Percentiles rank a stretch among this genome's conserved stretches.
phyloP scores from a whole-genome alignment of 2,888 invertebrate genomes.

The Trachelus stipa region DNA sequence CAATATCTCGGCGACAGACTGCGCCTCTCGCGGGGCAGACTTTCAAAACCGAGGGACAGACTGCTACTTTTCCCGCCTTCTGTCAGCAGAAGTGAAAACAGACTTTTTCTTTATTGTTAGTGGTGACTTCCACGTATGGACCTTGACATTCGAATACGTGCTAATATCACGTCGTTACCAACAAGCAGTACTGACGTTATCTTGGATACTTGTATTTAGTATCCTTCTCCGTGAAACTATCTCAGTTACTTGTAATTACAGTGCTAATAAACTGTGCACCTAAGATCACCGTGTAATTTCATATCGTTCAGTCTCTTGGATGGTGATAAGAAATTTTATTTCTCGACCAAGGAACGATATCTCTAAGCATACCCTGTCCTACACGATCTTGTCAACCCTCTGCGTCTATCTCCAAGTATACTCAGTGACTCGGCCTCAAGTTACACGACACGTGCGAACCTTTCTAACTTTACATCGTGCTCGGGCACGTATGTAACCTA shows the following conservation, averaged over 20 bases:
- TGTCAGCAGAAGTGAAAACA: background rate
- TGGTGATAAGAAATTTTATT: background rate
- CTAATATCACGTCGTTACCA: background rate
- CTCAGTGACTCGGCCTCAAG: background rate
- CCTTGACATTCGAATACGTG: background rate
- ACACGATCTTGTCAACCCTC: background rate
- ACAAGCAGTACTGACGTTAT: background rate
- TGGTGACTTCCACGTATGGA: background rate
- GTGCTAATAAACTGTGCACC: background rate
- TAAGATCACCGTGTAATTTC: background rate
- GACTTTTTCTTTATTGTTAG: background rate
- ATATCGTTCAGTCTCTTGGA: background rate
- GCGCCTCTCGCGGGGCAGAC: background rate
- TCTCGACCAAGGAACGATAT: background rate
- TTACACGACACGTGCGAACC: background rate
- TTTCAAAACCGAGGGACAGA: background rate
- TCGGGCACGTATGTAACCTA: background rate
- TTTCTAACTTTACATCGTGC: background rate
- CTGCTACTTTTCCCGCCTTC: slow-evolving; percentile 7
- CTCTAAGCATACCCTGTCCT: background rate
- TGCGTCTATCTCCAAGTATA: background rate
- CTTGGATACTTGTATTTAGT: background rate
- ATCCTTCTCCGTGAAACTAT: background rate
- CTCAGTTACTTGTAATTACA: background rate
- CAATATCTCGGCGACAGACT: background rate